A percentile compares a stretch with the other conserved stretches of the same genome.
These are phyloP conservation scores for Mythimna loreyi DNA, from an alignment of 2,888 invertebrate species.

Conservation along the genomic window DNA sequence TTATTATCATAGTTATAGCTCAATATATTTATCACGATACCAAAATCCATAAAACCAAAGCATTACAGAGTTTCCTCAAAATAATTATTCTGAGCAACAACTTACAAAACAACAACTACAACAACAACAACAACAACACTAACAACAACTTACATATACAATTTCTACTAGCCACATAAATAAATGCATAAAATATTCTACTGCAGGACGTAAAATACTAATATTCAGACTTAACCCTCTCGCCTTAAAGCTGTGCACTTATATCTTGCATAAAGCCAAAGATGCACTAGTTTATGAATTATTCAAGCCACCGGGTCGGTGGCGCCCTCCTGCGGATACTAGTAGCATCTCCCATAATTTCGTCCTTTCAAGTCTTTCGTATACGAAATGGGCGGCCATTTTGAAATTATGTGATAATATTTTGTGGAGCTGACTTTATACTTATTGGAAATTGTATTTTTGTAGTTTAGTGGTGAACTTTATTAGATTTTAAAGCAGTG, in stretches of 20 bases:
- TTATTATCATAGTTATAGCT: too few relatives aligned
- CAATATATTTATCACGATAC: not conserved
- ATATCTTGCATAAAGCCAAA: slow-evolving; percentile 55
- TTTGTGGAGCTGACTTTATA: not conserved
- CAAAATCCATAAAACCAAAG: not conserved
- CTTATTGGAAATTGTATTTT: not conserved
- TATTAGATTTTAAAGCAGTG: not conserved
- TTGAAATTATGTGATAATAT: slow-evolving; percentile 27
- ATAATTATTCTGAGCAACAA: not conserved
- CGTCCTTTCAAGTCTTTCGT: slow-evolving; percentile 51
- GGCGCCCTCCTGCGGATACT: slow-evolving; percentile 40
- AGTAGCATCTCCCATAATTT: slow-evolving; percentile 59
- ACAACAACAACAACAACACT: too few relatives aligned
- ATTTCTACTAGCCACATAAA: not conserved
- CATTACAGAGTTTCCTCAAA: not conserved
- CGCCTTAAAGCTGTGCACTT: slow-evolving; percentile 14
- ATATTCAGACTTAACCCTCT: slow-evolving; percentile 15
- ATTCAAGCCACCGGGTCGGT: slow-evolving; percentile 64
- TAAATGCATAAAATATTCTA: slow-evolving; percentile 15
- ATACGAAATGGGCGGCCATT: slow-evolving; percentile 26
- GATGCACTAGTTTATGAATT: slow-evolving; percentile 72
- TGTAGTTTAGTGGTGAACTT: not conserved
- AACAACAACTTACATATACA: not conserved
- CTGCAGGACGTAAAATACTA: slow-evolving; percentile 13
- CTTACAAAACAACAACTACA: too few relatives aligned